Percentiles rank a stretch among this genome's conserved stretches.
Conservation (phyloP, 2,888 invertebrate species). For the Apamea anceps region DNA sequence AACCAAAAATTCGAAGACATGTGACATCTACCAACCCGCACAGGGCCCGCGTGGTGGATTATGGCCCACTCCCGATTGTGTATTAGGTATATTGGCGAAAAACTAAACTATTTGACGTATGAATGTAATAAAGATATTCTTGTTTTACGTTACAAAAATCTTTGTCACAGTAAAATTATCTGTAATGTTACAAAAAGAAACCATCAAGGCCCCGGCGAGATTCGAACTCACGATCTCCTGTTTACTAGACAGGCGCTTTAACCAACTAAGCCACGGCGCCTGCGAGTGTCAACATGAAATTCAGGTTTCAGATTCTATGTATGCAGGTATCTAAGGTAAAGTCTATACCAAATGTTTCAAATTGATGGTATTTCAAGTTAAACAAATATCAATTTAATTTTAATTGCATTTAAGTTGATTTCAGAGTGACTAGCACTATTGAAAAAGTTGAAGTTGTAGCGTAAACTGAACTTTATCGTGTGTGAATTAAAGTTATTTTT, state of each 20-base stretch:
- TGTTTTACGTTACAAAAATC: neutral
- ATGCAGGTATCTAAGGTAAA: neutral
- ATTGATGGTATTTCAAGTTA: no score
- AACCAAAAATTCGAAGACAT: no score
- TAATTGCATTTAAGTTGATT: no score
- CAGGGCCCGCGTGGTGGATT: no score
- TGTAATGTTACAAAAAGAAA: neutral
- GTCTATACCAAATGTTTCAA: no score
- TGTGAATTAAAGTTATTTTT: no score
- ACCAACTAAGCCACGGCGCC: slow-evolving; percentile 89
- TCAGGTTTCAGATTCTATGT: neutral
- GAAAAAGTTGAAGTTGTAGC: no score
- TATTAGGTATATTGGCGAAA: neutral
- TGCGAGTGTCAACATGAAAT: rapidly evolving
- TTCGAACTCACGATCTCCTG: slow-evolving; percentile 89
- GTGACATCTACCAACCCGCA: no score
- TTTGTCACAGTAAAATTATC: neutral
- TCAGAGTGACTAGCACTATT: no score
- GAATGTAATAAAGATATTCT: neutral
- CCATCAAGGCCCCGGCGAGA: slow-evolving; percentile 85
- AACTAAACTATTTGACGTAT: neutral
- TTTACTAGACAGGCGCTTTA: slow-evolving; percentile 90
- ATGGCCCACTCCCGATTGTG: no score
- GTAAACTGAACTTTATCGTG: no score
- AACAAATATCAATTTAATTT: no score